Conservation (phyloP, 2,797 vertebrate genomes). For the Tragelaphus oryx region DNA sequence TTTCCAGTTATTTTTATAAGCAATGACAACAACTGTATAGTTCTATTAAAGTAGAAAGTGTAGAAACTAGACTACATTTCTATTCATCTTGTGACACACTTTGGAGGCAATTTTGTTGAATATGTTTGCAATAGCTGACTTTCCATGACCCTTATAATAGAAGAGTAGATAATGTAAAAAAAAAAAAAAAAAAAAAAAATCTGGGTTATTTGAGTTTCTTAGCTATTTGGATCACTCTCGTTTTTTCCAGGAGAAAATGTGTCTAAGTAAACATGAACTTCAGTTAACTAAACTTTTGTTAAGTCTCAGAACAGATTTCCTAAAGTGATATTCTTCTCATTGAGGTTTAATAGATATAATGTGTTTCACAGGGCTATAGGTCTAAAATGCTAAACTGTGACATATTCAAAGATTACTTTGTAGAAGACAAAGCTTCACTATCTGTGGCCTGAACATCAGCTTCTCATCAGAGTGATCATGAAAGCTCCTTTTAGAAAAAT, state of each 20-base stretch:
- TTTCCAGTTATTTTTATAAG: slow-evolving; percentile 37
- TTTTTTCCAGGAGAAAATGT: neutral
- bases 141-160: neutral
- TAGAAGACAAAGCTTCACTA: neutral
- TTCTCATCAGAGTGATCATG: neutral
- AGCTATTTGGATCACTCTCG: neutral
- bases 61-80: neutral
- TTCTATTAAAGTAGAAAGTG: neutral
- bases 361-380: neutral
- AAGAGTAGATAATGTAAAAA: neutral
- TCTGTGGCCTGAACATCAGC: neutral
- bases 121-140: neutral
- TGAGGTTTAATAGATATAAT: neutral
- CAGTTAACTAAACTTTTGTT: neutral
- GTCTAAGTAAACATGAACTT: slow-evolving; percentile 18
- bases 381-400: neutral
- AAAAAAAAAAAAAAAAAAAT: neutral
- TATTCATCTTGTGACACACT: neutral
- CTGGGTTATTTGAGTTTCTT: slow-evolving; percentile 4
- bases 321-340: neutral
- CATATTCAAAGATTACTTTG: neutral
- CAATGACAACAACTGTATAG: neutral
- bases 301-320: slow-evolving; percentile 18
- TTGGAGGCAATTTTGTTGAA: neutral
- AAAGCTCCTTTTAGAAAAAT: neutral